Percentiles rank a stretch among this genome's conserved stretches.
These are phyloP conservation scores for Leptobrachium leishanense DNA, from an alignment of 2,113 vertebrate species.

Conservation along the genomic window DNA sequence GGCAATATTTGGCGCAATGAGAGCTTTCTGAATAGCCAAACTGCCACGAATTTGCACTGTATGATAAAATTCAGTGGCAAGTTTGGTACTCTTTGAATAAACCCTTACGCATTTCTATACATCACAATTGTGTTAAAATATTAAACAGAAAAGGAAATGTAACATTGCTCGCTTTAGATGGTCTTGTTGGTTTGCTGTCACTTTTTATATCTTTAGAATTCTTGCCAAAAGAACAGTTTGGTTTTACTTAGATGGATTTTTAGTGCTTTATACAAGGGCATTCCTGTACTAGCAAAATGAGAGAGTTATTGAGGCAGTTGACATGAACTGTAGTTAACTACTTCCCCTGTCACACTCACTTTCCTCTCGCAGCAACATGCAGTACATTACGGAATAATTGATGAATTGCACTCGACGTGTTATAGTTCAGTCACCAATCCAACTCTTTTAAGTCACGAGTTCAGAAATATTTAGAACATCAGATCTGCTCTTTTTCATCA, in stretches of 20 bases:
- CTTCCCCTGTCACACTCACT: slow-evolving; percentile 4
- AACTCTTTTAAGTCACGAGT: neutral
- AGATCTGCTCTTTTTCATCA: neutral
- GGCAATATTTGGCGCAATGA: too few species aligned
- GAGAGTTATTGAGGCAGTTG: slow-evolving; percentile 2
- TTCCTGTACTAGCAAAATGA: neutral
- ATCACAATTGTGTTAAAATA: too few species aligned
- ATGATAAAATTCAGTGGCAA: too few species aligned
- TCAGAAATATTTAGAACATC: neutral
- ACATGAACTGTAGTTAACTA: neutral
- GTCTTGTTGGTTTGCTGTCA: too few species aligned
- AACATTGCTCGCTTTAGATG: too few species aligned
- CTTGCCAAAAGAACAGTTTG: neutral
- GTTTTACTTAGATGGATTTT: neutral
- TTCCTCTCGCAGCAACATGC: neutral
- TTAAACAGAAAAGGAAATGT: too few species aligned
- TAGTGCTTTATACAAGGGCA: neutral
- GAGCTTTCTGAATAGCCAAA: too few species aligned
- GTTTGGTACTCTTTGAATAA: too few species aligned
- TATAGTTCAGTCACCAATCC: neutral
- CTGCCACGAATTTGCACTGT: too few species aligned
- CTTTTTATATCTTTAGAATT: too few species aligned
- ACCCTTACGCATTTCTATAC: too few species aligned
- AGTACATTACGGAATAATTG: neutral
- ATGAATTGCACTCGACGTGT: neutral